Conservation (phyloP, 23 tunicate species). For the Trididemnum miniatum region DNA sequence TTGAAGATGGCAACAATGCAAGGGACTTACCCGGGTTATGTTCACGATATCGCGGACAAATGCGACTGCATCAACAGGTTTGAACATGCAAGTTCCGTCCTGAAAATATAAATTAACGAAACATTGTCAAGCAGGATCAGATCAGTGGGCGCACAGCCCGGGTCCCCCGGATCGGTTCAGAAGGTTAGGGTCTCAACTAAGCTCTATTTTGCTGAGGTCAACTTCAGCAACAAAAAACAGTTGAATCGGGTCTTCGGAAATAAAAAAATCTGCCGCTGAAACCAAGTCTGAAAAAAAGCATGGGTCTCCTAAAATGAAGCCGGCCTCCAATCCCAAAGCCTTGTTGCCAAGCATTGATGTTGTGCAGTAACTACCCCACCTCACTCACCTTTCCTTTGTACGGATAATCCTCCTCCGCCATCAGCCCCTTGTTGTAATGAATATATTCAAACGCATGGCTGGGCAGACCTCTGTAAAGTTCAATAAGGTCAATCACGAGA, state of each 20-base stretch:
- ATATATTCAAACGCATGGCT: constrained; percentile 97
- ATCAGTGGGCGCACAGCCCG: no score
- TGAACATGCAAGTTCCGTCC: constrained; percentile 45
- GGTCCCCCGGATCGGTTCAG: no score
- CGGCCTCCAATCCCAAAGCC: no score
- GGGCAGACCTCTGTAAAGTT: constrained; percentile 86
- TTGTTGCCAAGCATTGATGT: no score
- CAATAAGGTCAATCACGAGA: not conserved
- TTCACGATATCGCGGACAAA: constrained; percentile 71
- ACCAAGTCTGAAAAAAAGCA: no score
- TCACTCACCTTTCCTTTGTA: constrained; percentile 67
- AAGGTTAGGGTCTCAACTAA: no score
- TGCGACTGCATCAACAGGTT: constrained; percentile 53
- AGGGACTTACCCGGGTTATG: constrained; percentile 61
- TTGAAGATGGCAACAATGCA: not conserved
- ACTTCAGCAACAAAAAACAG: not conserved
- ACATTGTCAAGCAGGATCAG: no score
- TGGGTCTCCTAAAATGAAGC: no score
- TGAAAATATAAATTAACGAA: no score
- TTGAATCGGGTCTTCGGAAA: not conserved
- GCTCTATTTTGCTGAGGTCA: no score
- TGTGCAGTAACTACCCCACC: no score
- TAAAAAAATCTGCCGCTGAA: no score
- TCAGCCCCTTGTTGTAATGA: constrained; percentile 78
- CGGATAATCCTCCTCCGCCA: constrained; percentile 74